Percentiles rank a stretch among this genome's conserved stretches.
Evolutionary conservation across 1,140 invertebrate species (phyloP).

Genomic region (Pteromalus puparum): DNA sequence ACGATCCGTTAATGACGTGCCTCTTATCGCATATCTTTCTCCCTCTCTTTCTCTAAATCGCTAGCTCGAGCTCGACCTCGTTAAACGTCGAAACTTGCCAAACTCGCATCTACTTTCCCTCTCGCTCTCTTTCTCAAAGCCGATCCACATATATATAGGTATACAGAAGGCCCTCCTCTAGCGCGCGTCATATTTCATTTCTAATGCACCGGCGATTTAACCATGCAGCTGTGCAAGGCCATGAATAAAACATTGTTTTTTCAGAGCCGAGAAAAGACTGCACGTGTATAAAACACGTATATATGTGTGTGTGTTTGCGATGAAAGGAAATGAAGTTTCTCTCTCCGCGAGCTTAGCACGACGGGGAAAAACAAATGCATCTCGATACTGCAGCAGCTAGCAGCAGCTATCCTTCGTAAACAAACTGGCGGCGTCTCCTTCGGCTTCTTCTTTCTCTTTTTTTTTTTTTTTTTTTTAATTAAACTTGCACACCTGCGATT

Average conservation of each 20-base stretch:
- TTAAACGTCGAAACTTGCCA: constrained; percentile 17
- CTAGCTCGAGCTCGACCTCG: not conserved
- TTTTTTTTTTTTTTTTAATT: not conserved
- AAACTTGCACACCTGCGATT: not conserved
- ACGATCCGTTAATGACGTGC: constrained; percentile 21
- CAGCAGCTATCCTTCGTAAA: not conserved
- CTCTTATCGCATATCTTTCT: not conserved
- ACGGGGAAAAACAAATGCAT: not conserved
- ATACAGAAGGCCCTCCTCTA: not conserved
- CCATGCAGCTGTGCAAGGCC: not conserved
- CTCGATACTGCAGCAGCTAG: not conserved
- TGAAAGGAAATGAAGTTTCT: not conserved
- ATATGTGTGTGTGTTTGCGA: not conserved
- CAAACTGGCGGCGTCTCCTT: not conserved
- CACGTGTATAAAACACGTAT: not conserved
- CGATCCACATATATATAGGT: not conserved
- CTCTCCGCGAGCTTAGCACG: not conserved
- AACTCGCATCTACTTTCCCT: constrained; percentile 32
- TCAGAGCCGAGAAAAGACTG: not conserved
- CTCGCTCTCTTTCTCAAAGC: not conserved
- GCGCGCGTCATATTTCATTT: constrained; percentile 12
- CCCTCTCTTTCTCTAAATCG: not conserved
- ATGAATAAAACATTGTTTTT: constrained; percentile 32
- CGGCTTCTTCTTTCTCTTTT: not conserved
- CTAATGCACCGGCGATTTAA: constrained; percentile 26